Percentiles rank a stretch among this genome's conserved stretches.
These are phyloP conservation scores for Oreohelix idahoensis DNA, from an alignment of 1,140 invertebrate species.

Conservation along the genomic window DNA sequence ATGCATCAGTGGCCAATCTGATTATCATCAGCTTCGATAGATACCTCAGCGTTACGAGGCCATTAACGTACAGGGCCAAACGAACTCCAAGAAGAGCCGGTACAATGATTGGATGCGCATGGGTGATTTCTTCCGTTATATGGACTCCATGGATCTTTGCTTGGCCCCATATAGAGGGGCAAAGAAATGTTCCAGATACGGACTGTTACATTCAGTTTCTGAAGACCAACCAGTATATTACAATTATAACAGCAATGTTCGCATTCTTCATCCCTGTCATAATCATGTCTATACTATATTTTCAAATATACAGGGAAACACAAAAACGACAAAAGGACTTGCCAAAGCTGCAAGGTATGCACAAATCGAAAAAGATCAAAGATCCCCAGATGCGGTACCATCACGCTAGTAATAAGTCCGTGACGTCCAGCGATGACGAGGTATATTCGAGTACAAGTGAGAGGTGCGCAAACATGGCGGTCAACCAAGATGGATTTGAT, in stretches of 20 bases:
- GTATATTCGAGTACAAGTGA: conserved; percentile 45
- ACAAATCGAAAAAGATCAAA: conserved; percentile 43
- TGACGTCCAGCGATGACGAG: conserved; percentile 54
- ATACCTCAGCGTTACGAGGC: conserved; percentile 89
- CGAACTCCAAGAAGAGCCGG: conserved; percentile 91
- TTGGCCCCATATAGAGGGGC: conserved; percentile 89
- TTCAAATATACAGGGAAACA: conserved; percentile 93
- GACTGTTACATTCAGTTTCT: conserved; percentile 99
- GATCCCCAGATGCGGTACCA: conserved; percentile 13
- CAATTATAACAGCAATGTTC: conserved; percentile 84
- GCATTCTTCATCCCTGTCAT: conserved; percentile 97
- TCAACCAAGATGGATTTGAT: conserved; percentile 42
- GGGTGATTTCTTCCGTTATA: conserved; percentile 77
- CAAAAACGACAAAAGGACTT: conserved; percentile 92
- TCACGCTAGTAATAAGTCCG: conserved; percentile 54
- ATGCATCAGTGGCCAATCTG: conserved; percentile 73
- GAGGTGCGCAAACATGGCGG: conserved; percentile 40
- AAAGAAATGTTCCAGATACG: conserved; percentile 89
- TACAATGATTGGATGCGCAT: conserved; percentile 86
- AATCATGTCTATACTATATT: conserved; percentile 72
- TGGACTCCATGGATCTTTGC: conserved; percentile 99
- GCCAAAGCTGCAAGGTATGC: conserved; percentile 90
- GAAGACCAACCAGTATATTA: conserved; percentile 97
- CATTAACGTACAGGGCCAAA: conserved; percentile 94
- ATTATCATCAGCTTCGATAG: conserved; percentile 87